A percentile compares a stretch with the other conserved stretches of the same genome.
Evolutionary conservation across 2,888 invertebrate genomes (phyloP).

Genomic region (Chymomyza caudatula): DNA sequence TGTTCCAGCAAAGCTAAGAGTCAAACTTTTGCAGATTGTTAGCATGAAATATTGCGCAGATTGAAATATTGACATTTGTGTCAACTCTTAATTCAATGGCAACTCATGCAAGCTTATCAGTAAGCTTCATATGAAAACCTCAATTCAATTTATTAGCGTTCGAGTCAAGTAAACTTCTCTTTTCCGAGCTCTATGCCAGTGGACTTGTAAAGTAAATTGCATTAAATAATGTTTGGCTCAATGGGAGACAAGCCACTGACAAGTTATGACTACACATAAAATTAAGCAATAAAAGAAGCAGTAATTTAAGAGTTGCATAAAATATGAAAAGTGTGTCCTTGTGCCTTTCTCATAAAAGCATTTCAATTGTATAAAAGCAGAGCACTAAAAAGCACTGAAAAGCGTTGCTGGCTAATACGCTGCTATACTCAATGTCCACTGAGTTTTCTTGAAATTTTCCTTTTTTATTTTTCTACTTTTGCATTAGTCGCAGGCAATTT

Average conservation of each 20-base stretch:
- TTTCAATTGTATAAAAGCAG: background rate
- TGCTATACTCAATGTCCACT: background rate
- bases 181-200: background rate
- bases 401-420: background rate
- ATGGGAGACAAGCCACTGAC: background rate
- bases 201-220: too few species aligned
- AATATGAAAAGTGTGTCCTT: background rate
- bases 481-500: background rate
- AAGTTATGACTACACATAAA: background rate
- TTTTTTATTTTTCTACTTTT: background rate
- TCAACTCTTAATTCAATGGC: background rate
- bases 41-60: background rate
- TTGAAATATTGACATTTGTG: background rate
- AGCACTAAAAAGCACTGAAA: background rate
- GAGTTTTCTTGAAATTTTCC: background rate
- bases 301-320: background rate
- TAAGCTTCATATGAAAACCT: background rate
- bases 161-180: background rate
- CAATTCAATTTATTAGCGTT: background rate
- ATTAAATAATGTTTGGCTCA: background rate
- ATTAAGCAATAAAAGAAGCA: background rate
- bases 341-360: background rate
- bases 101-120: background rate
- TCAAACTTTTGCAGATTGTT: background rate
- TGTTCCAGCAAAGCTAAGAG: background rate